Conservation (phyloP, 2,888 invertebrate genomes). For the Hesperia comma region DNA sequence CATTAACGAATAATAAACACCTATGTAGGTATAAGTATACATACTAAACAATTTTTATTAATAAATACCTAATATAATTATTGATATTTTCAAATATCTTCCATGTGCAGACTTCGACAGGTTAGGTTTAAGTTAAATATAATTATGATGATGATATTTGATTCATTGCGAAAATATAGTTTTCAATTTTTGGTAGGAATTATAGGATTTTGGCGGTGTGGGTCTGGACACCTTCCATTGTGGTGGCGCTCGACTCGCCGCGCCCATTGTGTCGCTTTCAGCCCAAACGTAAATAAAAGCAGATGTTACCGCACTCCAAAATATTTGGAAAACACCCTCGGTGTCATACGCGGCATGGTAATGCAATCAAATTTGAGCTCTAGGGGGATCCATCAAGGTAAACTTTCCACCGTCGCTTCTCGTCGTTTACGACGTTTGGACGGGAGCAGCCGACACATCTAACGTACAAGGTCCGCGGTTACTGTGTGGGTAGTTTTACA, state of each 20-base stretch:
- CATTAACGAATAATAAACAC: too few species aligned
- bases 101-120: too few species aligned
- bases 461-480: constrained; percentile 56
- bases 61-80: too few species aligned
- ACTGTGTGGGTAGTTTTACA: constrained; percentile 79
- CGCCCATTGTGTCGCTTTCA: constrained; percentile 77
- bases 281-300: constrained; percentile 83
- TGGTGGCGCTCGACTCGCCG: constrained; percentile 69
- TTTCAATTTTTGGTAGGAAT: constrained; percentile 10
- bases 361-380: constrained; percentile 47
- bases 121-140: too few species aligned
- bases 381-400: constrained; percentile 40
- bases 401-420: constrained; percentile 32
- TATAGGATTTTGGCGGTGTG: constrained; percentile 44
- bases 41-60: too few species aligned
- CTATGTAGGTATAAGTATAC: too few species aligned
- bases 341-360: constrained; percentile 43
- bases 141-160: not conserved
- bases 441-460: constrained; percentile 45
- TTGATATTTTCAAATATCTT: too few species aligned
- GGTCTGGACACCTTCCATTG: constrained; percentile 57
- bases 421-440: constrained; percentile 43
- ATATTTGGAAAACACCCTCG: constrained; percentile 51
- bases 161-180: not conserved
- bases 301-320: constrained; percentile 81